Conservation (phyloP, 2,888 invertebrate species). For the Cheilosia soror region DNA sequence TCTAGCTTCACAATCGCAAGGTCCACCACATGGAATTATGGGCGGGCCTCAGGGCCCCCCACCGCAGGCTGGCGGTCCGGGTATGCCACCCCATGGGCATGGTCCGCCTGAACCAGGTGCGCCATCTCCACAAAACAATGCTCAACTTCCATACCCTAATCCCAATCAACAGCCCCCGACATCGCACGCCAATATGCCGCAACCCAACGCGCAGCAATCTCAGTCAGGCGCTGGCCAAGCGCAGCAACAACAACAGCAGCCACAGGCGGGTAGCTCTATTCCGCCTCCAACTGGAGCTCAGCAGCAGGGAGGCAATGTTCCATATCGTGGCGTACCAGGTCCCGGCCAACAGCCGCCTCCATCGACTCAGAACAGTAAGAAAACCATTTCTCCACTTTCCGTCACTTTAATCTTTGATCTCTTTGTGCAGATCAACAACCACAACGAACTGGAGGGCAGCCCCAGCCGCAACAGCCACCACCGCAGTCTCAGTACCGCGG, state of each 20-base stretch:
- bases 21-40: conserved; percentile 82
- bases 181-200: conserved; percentile 80
- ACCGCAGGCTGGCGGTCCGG: conserved; percentile 77
- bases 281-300: conserved; percentile 73
- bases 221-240: conserved; percentile 76
- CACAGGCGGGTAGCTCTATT: conserved; percentile 70
- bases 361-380: conserved; percentile 78
- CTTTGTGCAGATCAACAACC: conserved; percentile 84
- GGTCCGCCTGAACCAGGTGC: conserved; percentile 76
- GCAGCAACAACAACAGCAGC: conserved; percentile 77
- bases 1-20: conserved; percentile 83
- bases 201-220: conserved; percentile 81
- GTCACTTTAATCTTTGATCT: conserved; percentile 7
- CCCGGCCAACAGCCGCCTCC: conserved; percentile 77
- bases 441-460: conserved; percentile 84
- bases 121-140: conserved; percentile 76
- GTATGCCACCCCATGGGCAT: conserved; percentile 84
- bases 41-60: conserved; percentile 77
- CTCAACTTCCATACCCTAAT: conserved; percentile 80
- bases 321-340: conserved; percentile 79
- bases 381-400: neutral
- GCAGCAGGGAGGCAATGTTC: conserved; percentile 76
- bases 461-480: conserved; percentile 86
- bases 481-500: conserved; percentile 85
- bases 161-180: conserved; percentile 79